A percentile compares a stretch with the other conserved stretches of the same genome.
Conservation (phyloP, 2,797 vertebrate genomes). For the Enteromius treurensis region DNA sequence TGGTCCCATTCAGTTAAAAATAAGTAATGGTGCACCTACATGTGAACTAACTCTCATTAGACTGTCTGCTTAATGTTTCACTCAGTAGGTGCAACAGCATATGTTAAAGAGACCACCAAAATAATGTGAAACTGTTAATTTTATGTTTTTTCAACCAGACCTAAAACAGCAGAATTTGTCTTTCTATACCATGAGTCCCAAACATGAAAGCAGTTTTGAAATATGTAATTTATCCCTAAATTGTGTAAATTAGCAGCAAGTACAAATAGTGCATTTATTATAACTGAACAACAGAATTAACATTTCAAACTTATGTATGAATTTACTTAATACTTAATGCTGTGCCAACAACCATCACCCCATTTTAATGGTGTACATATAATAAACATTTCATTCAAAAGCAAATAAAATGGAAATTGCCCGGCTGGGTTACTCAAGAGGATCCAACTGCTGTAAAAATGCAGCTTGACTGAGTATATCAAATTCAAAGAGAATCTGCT, state of each 20-base stretch:
- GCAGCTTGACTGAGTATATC: neutral
- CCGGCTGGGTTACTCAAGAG: neutral
- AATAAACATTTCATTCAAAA: neutral
- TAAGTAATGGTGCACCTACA: neutral
- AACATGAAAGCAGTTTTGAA: neutral
- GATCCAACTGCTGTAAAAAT: neutral
- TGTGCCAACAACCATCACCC: neutral
- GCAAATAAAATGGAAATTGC: neutral
- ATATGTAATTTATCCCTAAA: neutral
- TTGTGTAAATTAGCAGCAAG: too few relatives aligned
- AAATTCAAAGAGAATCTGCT: neutral
- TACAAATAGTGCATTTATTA: neutral
- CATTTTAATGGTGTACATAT: neutral
- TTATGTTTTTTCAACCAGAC: constrained; percentile 42
- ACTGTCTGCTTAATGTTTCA: neutral
- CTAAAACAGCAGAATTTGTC: constrained; percentile 44
- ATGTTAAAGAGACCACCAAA: neutral
- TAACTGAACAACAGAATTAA: neutral
- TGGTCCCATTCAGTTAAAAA: neutral
- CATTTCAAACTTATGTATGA: neutral
- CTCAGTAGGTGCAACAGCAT: neutral
- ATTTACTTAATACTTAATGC: neutral
- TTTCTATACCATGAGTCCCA: neutral
- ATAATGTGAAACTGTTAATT: constrained; percentile 10
- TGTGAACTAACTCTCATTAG: neutral